Percentiles rank a stretch among this genome's conserved stretches.
phyloP scores from a whole-genome alignment of 2,888 invertebrate genomes.

The Zonitis immaculata region DNA sequence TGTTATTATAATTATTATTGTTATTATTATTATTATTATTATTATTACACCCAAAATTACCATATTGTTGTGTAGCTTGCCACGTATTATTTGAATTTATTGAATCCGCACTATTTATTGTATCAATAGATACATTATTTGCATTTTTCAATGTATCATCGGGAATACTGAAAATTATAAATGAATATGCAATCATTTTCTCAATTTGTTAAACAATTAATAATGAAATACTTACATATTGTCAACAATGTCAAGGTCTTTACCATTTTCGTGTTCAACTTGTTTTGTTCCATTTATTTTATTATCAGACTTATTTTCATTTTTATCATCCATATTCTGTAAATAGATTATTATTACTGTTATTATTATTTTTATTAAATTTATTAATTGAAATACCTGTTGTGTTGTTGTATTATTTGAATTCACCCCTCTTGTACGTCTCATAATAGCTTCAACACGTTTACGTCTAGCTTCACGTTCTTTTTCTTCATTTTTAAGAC shows the following conservation, averaged over 20 bases:
- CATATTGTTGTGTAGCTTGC: slow-evolving; percentile 45
- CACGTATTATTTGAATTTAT: slow-evolving; percentile 49
- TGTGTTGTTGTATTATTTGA: slow-evolving; percentile 32
- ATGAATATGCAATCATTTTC: slow-evolving; percentile 9
- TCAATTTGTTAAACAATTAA: slow-evolving; percentile 2
- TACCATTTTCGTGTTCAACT: slow-evolving; percentile 35
- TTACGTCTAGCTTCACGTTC: slow-evolving; percentile 84
- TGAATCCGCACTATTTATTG: slow-evolving; percentile 45
- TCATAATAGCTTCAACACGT: slow-evolving; percentile 90
- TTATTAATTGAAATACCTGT: slow-evolving; percentile 33
- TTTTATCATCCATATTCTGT: slow-evolving; percentile 40
- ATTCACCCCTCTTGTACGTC: slow-evolving; percentile 66
- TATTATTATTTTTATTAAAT: too few relatives aligned
- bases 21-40: slow-evolving; percentile 39
- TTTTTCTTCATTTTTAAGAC: slow-evolving; percentile 79
- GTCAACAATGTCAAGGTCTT: slow-evolving; percentile 45
- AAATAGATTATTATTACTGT: too few relatives aligned
- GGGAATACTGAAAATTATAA: slow-evolving; percentile 42
- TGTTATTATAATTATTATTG: too few relatives aligned
- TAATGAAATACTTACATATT: slow-evolving; percentile 47
- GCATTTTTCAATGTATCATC: slow-evolving; percentile 48
- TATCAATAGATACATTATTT: slow-evolving; percentile 45
- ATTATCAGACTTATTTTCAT: slow-evolving; percentile 40
- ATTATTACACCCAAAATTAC: slow-evolving; percentile 40
- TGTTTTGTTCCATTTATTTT: slow-evolving; percentile 44